Evolutionary conservation across 2,888 invertebrate genomes (phyloP).

Genomic region (Lamellibrachia columna): DNA sequence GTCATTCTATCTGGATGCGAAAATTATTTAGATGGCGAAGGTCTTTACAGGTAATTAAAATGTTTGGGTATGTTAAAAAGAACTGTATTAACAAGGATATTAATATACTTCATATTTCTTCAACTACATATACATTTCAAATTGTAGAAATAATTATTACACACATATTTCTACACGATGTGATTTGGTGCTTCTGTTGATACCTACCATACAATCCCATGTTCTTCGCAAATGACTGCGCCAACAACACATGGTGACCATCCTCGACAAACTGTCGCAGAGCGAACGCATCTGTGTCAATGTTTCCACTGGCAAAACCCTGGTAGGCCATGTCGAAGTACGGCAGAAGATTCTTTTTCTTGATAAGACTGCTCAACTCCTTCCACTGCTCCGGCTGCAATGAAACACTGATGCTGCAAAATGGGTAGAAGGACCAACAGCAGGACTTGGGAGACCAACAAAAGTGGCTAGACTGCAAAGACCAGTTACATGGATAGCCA

Average conservation of each 20-base stretch:
- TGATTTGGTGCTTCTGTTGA: too few species aligned
- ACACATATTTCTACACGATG: background rate
- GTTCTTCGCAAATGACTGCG: conserved; percentile 97
- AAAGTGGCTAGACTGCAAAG: background rate
- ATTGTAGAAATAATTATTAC: conserved; percentile 27
- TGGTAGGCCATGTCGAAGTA: conserved; percentile 99
- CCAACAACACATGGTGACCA: conserved; percentile 85
- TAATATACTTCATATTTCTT: too few species aligned
- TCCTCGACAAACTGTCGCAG: conserved; percentile 87
- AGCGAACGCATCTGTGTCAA: conserved; percentile 87
- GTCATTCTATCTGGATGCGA: too few species aligned
- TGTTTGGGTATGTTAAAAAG: too few species aligned
- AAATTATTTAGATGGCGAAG: too few species aligned
- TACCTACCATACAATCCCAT: conserved; percentile 83
- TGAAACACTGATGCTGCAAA: conserved; percentile 13
- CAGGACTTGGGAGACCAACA: background rate
- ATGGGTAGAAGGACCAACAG: background rate
- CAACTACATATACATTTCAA: background rate
- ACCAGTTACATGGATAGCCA: background rate
- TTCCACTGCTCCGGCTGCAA: conserved; percentile 83
- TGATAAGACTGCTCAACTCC: conserved; percentile 84
- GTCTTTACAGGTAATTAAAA: too few species aligned
- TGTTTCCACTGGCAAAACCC: conserved; percentile 74
- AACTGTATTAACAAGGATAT: too few species aligned
- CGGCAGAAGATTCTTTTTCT: conserved; percentile 78